Evolutionary conservation across 1,140 invertebrate genomes (phyloP).

Genomic region (Saccostrea cuccullata): DNA sequence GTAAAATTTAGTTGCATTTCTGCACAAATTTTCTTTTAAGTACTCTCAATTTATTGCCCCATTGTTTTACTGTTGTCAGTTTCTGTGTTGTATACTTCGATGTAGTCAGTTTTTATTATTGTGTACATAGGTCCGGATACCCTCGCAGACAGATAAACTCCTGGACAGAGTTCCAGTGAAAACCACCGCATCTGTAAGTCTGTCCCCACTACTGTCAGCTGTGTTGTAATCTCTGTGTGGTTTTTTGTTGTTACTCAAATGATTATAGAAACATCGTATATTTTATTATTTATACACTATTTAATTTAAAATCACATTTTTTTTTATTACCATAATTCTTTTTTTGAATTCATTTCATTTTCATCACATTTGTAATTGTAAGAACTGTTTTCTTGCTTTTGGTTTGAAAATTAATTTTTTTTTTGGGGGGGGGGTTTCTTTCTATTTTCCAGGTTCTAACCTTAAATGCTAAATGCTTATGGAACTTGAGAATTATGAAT

Average conservation of each 20-base stretch:
- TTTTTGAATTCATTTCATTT: too few relatives aligned
- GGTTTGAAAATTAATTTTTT: too few relatives aligned
- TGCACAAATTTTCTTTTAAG: neutral
- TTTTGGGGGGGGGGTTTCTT: too few relatives aligned
- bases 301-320: too few relatives aligned
- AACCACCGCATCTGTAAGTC: slow-evolving; percentile 65
- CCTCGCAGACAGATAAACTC: slow-evolving; percentile 75
- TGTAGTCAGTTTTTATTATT: slow-evolving; percentile 50
- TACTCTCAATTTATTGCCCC: neutral
- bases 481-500: neutral
- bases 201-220: neutral
- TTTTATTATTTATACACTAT: too few relatives aligned
- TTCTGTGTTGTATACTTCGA: slow-evolving; percentile 35
- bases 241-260: neutral
- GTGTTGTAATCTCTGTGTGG: neutral
- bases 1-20: neutral
- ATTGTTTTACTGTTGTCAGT: slow-evolving; percentile 42
- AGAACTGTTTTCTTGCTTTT: too few relatives aligned
- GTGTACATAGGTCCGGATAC: slow-evolving; percentile 72
- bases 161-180: slow-evolving; percentile 64
- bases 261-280: neutral
- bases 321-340: too few relatives aligned
- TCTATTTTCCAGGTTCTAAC: too few relatives aligned
- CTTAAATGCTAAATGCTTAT: too few relatives aligned
- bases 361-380: too few relatives aligned